Evolutionary conservation across 2,113 vertebrate species (phyloP).

Genomic region (Drymodes brunneopygia): DNA sequence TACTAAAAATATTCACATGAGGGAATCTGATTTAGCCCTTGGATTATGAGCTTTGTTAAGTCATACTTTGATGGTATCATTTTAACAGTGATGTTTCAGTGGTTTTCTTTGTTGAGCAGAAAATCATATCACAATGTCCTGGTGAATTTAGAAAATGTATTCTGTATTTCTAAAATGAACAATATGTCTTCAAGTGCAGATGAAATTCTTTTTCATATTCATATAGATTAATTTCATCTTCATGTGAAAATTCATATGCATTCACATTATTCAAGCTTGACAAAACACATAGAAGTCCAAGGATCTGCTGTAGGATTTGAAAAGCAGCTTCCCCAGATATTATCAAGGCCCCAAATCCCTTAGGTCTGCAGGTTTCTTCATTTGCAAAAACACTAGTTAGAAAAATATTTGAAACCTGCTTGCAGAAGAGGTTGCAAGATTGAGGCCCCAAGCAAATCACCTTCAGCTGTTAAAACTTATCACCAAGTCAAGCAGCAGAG

Average conservation of each 20-base stretch:
- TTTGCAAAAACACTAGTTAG: not conserved
- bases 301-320: conserved; percentile 1
- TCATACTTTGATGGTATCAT: not conserved
- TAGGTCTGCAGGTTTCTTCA: not conserved
- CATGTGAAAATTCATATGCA: conserved; percentile 15
- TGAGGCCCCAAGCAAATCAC: not conserved
- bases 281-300: not conserved
- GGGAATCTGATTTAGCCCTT: not conserved
- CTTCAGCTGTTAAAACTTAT: not conserved
- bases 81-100: conserved; percentile 4
- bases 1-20: not conserved
- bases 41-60: not conserved
- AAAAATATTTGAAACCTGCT: not conserved
- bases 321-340: not conserved
- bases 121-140: conserved; percentile 10
- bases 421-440: not conserved
- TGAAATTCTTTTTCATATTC: conserved; percentile 27
- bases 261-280: conserved; percentile 23
- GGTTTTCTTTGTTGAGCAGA: not conserved
- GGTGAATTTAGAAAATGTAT: not conserved
- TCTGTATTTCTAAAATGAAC: not conserved
- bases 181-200: not conserved
- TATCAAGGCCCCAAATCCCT: not conserved
- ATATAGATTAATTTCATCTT: conserved; percentile 17
- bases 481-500: not conserved